Evolutionary conservation across 1,140 invertebrate species (phyloP), one percentile per base, ranked within the genome.

Genomic region (Calephelis virginiensis): DNA sequence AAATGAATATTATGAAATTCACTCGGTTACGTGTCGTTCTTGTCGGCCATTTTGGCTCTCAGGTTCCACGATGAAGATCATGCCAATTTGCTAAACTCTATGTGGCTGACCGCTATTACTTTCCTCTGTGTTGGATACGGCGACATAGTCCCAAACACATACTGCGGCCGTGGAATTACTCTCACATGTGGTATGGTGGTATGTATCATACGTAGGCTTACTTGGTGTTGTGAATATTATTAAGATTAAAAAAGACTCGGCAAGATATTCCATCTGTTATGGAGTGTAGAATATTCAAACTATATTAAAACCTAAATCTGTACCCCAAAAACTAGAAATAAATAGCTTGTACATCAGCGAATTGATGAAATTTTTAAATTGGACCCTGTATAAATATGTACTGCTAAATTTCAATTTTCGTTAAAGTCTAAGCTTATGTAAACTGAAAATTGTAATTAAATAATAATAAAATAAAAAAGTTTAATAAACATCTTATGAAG

Each of bases 101-200:
- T 97, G 96, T 97, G 96, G 96, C 94, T 98, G 93, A 97, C 97
- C 78, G 96, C 96, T 84, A 97, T 96, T 88, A 97, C 96, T 71
- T 97, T 97, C 92, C 94, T 95, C 86, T 95, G 94, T 93, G 94
- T 95, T 77, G 95, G 95, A 78, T 95, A 95, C 85, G 95, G 95
- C 75, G 97, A 98, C 92, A 97, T 98, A 84, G 97, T 98, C 78
- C 97, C 97, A 77, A 97, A 98, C 92, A 98, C 97, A 66, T 97
- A 98, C 93, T 98, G 96, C 93, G 97, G 97, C 80, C 93, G 97
- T 82, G 96, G 95, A 81, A 97, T 98, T 88, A 96, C 97, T 77
- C 96, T 98, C 81, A 95, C 95, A 79, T 97, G 96, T 87, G 97
- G 97, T 86, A 96, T 98, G 91, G 97, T 98, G 96, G 97, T 97